Base-by-base conservation (phyloP, 1,140 invertebrate species). In the Myzus persicae region DNA sequence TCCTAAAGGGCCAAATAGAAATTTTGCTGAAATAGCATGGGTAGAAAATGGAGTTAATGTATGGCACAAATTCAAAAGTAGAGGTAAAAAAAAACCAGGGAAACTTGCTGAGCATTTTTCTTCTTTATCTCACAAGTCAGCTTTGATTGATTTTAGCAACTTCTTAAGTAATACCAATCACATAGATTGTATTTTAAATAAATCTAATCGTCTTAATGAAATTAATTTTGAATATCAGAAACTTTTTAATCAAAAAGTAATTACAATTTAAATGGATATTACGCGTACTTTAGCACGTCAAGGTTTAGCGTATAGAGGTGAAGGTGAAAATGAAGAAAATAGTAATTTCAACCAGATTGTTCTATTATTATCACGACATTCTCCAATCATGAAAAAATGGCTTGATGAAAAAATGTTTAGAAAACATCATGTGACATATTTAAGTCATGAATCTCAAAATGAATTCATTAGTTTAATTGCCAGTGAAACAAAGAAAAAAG, bases 381-480 rank as follows among this genome's bases (percentile, higher is more conserved):
- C 93, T 36, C 38, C 36, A n/a, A 46, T 2, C 7, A 42, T 90
- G 18, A 93, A 93, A 59, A 54, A n/a, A 11, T 90, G 40, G 93
- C 14, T 93, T 7, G 59, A 89, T 44, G 51, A 90, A 5, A 93
- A 40, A 90, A 20, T 0, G 31, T 67, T 67, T 89, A 1, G 87
- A 31, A 31, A 40, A 89, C 42, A 93, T 85, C 38, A 88, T 76
- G 26, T 46, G 38, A 82, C 87, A 36, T 93, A 93, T 90, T 6
- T 93, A 4, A 90, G 93, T 89, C 85, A 44, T 38, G 85, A 88
- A 24, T 93, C 93, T 2, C 87, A 93, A 59, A 93, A 93, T 81
- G 51, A 93, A 24, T 93, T 89, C 46, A 87, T 93, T 42, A 2
- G 67, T 8, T 59, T 93, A 46, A 40, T 93, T 31, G 20, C 22